Conservation (phyloP, 2,888 invertebrate genomes). For the Lithophane leautieri region DNA sequence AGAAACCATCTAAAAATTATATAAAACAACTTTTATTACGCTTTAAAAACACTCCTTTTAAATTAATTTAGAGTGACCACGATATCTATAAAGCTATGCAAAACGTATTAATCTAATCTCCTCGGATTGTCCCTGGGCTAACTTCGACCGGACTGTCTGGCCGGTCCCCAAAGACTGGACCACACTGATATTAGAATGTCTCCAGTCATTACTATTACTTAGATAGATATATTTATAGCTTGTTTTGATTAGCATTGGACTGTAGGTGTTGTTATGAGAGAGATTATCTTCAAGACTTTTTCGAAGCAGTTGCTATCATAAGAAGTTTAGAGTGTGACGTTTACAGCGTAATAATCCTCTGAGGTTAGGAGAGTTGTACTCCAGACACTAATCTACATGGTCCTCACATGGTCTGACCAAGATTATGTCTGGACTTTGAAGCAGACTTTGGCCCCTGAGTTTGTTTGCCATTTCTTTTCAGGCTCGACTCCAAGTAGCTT, state of each 20-base stretch:
- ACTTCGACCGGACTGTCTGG: slow-evolving; percentile 71
- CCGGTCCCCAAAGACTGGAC: slow-evolving; percentile 73
- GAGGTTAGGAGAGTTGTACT: not conserved
- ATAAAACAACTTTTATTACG: too few species aligned
- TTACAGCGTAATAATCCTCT: not conserved
- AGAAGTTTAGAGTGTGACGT: not conserved
- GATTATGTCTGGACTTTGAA: too few species aligned
- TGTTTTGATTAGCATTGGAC: slow-evolving; percentile 22
- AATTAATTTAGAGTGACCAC: slow-evolving; percentile 42
- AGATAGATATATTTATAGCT: slow-evolving; percentile 43
- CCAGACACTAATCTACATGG: not conserved
- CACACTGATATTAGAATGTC: slow-evolving; percentile 78
- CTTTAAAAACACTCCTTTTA: slow-evolving; percentile 1
- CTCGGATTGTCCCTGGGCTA: slow-evolving; percentile 68
- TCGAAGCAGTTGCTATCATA: too few species aligned
- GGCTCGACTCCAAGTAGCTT: too few species aligned
- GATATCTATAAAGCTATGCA: slow-evolving; percentile 68
- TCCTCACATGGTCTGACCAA: not conserved
- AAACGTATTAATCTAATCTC: slow-evolving; percentile 76
- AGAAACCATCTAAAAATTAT: too few species aligned
- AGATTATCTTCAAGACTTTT: not conserved
- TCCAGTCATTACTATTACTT: slow-evolving; percentile 67
- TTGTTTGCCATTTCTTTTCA: too few species aligned
- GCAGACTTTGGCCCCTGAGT: too few species aligned
- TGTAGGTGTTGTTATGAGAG: not conserved